Evolutionary conservation across 2,113 vertebrate genomes (phyloP), one percentile per base, ranked within the genome.

Genomic region (Tangachromis dhanisi): DNA sequence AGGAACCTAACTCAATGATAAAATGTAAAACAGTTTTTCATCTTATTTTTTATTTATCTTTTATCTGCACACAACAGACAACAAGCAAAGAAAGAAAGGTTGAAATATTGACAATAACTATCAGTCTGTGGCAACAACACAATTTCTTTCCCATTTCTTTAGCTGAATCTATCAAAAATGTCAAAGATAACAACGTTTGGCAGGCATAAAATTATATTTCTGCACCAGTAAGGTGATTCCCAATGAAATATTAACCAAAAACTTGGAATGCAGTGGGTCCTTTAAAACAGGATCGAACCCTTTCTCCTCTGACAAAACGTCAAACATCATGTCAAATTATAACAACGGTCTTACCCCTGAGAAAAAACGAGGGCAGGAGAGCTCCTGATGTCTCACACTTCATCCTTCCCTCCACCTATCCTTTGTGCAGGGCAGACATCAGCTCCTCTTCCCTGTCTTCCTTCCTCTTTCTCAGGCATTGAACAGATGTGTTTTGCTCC

Each of bases 351-450:
- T 92, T 88, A 92, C 91, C 91, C 55, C 45, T 80, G 61, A 87
- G 73, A 81, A 91, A 24, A 47, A 73, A 76, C 0, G 31, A 68
- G 53, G 31, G 78, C 8, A 9, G 17, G 47, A 83, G 26, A 83
- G 45, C 78, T 89, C 85, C 85, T 40, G 89, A 49, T 19, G 88
- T 49, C 76, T 86, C 57, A 19, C 92, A 81, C 78, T 79, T 92
- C 88, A 94, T 94, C 80, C 2, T 89, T 24, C 38, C 29, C 11
- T 54, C 66, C 53, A 29, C 6, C 35, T 54, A 6, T 59, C 53
- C 33, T 9, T 57, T 24, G 38, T 14, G 17, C 4, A 68, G 54
- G 38, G 3, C 16, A 26, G 40, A 79, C 57, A 16, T 51, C 17
- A 40, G 42, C 49, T 81, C 6, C 59, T 84, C 19, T 42, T 83